Conservation (phyloP, 2,888 invertebrate species). For the Buathra laborator region DNA sequence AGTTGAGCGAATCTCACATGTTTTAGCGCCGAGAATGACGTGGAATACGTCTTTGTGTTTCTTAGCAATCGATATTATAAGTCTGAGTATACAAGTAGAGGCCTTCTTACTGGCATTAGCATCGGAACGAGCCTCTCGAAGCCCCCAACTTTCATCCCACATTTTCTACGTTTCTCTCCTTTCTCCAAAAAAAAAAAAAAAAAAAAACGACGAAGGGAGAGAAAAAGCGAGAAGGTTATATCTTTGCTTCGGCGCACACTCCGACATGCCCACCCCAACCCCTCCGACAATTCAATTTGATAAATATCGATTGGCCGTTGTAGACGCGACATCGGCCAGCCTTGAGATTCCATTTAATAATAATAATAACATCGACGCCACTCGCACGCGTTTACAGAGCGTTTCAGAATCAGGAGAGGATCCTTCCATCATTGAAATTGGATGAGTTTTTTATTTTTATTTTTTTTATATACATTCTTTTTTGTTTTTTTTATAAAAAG, state of each 20-base stretch:
- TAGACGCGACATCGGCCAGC: slow-evolving; percentile 64
- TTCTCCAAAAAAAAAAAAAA: too few relatives aligned
- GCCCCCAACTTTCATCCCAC: slow-evolving; percentile 65
- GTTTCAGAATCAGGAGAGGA: slow-evolving; percentile 10
- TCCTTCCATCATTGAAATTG: neutral
- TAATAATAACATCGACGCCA: slow-evolving; percentile 75
- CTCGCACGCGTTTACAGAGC: neutral
- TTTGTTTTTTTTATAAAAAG: neutral
- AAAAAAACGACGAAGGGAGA: neutral
- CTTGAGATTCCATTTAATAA: slow-evolving; percentile 82
- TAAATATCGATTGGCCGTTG: slow-evolving; percentile 79
- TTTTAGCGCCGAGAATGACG: neutral
- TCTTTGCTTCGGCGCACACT: slow-evolving; percentile 14
- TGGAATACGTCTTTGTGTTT: slow-evolving; percentile 11
- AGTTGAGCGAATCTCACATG: neutral
- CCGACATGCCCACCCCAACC: slow-evolving; percentile 25
- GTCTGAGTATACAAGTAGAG: slow-evolving; percentile 43
- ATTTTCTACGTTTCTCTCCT: slow-evolving; percentile 24
- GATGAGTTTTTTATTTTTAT: neutral
- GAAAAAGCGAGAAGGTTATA: neutral
- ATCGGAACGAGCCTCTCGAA: slow-evolving; percentile 75
- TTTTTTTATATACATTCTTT: neutral
- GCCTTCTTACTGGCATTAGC: slow-evolving; percentile 69
- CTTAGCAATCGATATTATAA: slow-evolving; percentile 8
- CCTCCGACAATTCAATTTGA: slow-evolving; percentile 77